phyloP scores from a whole-genome alignment of 1,140 invertebrate genomes.

The Drosophila biarmipes region DNA sequence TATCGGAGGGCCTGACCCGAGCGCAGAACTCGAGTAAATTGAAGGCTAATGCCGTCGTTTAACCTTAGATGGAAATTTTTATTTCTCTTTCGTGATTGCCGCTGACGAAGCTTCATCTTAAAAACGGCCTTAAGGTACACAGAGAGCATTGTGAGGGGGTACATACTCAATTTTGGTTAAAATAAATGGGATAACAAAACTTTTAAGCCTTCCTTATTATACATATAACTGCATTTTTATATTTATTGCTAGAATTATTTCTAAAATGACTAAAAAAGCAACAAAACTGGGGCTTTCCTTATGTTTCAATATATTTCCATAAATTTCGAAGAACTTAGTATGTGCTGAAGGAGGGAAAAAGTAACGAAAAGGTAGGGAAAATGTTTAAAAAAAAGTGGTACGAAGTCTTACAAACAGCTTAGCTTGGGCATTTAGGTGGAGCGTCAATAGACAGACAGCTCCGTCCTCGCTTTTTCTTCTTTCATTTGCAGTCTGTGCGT shows the following conservation, averaged over 20 bases:
- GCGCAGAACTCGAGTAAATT: slow-evolving; percentile 47
- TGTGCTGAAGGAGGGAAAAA: neutral
- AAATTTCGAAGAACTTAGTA: slow-evolving; percentile 25
- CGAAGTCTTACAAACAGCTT: slow-evolving; percentile 23
- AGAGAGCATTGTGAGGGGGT: neutral
- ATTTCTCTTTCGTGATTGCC: slow-evolving; percentile 42
- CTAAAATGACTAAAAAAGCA: neutral
- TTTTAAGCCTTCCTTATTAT: too few relatives aligned
- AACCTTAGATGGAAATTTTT: slow-evolving; percentile 56
- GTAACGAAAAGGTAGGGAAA: slow-evolving; percentile 16
- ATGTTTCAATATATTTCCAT: neutral
- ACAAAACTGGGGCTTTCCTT: neutral
- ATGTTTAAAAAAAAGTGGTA: slow-evolving; percentile 18
- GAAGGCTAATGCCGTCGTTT: slow-evolving; percentile 69
- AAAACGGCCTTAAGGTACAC: slow-evolving; percentile 24
- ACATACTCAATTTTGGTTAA: neutral
- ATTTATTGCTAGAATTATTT: neutral
- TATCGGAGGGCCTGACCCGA: slow-evolving; percentile 43
- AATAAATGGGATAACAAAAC: neutral
- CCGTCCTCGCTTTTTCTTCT: neutral
- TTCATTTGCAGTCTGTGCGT: slow-evolving; percentile 32
- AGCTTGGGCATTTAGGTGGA: slow-evolving; percentile 10
- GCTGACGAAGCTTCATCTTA: slow-evolving; percentile 56
- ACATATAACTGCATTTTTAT: neutral
- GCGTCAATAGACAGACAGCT: slow-evolving; percentile 17